Conservation (phyloP, 2,113 vertebrate species). For the Helogale parvula region DNA sequence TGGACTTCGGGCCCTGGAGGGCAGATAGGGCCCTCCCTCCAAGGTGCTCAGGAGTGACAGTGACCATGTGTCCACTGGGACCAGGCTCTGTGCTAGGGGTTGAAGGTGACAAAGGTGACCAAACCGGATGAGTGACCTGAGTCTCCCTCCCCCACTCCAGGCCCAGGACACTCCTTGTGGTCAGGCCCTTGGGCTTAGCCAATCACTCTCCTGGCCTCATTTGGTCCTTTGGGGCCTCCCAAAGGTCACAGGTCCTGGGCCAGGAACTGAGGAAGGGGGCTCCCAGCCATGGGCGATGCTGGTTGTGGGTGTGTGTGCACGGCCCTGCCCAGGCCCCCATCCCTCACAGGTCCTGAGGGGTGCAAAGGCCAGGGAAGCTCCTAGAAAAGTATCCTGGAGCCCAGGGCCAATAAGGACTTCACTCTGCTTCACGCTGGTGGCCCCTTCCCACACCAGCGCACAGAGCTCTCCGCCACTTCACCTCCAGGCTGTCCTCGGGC, state of each 20-base stretch:
- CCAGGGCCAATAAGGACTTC: background rate
- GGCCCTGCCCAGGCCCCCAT: background rate
- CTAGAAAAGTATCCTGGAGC: background rate
- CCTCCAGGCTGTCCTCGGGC: too few relatives aligned
- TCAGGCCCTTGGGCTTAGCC: background rate
- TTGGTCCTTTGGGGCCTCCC: background rate
- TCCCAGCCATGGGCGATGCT: background rate
- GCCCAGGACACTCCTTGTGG: background rate
- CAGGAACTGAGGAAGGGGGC: background rate
- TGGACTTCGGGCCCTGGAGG: background rate
- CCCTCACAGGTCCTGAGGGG: background rate
- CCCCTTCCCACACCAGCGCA: background rate
- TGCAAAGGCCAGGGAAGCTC: background rate
- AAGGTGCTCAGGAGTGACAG: background rate
- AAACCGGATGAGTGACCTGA: background rate
- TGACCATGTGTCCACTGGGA: background rate
- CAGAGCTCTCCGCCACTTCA: background rate
- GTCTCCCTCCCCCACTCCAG: background rate
- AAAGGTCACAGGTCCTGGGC: background rate
- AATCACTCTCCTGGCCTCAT: background rate
- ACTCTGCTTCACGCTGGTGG: background rate
- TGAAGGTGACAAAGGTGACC: background rate
- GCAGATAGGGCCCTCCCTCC: background rate
- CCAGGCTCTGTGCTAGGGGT: background rate
- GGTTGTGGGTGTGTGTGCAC: too few relatives aligned